Conservation (phyloP, 2,888 invertebrate genomes). For the Oscheius sp. region DNA sequence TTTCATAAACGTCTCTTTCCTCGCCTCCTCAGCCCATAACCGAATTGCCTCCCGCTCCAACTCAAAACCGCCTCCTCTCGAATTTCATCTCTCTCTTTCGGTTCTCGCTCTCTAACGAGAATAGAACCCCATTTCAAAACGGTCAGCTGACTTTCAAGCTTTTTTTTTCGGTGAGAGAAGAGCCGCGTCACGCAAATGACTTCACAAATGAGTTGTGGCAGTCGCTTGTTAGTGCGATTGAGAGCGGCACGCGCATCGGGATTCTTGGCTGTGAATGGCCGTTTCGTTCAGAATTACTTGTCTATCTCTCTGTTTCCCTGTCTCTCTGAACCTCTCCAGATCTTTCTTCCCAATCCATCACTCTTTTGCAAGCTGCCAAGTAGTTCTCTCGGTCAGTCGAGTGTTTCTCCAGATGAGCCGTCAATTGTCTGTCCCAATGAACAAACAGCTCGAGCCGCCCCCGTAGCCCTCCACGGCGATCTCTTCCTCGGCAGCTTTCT, state of each 20-base stretch:
- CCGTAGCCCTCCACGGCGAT: constrained; percentile 12
- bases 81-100: constrained; percentile 4
- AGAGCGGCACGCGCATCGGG: not conserved
- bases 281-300: no score
- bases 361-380: no score
- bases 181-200: no score
- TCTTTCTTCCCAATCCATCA: no score
- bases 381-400: not conserved
- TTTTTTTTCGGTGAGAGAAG: no score
- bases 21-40: constrained; percentile 16
- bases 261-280: no score
- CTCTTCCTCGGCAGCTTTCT: not conserved
- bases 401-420: constrained; percentile 30
- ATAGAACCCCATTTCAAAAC: not conserved
- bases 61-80: not conserved
- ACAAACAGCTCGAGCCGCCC: constrained; percentile 15
- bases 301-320: no score
- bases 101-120: not conserved
- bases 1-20: no score
- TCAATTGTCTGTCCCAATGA: constrained; percentile 26
- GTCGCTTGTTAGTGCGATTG: not conserved
- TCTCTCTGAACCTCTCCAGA: no score
- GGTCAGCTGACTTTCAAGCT: no score
- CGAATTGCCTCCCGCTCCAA: constrained; percentile 18
- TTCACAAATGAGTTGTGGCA: no score